These are phyloP conservation scores for Crocallis elinguaria DNA, from an alignment of 2,888 invertebrate genomes.

Conservation along the genomic window DNA sequence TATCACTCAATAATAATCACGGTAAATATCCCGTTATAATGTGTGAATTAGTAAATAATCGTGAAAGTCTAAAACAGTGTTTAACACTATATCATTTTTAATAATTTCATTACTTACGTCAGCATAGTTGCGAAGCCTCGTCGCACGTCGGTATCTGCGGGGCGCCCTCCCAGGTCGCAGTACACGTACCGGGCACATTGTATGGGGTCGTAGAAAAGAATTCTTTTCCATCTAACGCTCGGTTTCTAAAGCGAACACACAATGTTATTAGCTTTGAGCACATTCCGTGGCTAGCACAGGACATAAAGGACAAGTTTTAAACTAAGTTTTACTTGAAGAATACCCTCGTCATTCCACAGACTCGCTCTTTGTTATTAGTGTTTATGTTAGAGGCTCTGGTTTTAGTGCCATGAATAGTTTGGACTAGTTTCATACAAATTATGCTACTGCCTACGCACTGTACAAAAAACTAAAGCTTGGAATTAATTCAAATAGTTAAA, in stretches of 20 bases:
- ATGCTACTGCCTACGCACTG: too few relatives aligned
- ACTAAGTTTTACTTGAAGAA: not conserved
- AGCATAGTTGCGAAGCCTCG: constrained; percentile 71
- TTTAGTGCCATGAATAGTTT: too few relatives aligned
- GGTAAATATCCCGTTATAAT: too few relatives aligned
- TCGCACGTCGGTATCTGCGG: constrained; percentile 52
- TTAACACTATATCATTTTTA: too few relatives aligned
- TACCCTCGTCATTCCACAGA: too few relatives aligned
- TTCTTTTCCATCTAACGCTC: constrained; percentile 73
- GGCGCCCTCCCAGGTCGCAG: constrained; percentile 67
- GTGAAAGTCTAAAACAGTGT: not conserved
- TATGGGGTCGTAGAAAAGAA: constrained; percentile 67
- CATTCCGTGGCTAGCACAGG: not conserved
- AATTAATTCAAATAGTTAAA: too few relatives aligned
- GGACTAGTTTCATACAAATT: too few relatives aligned
- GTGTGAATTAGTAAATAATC: too few relatives aligned
- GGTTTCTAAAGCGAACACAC: constrained; percentile 53
- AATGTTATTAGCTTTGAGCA: constrained; percentile 18
- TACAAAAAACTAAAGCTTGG: too few relatives aligned
- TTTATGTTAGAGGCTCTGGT: too few relatives aligned
- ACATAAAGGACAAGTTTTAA: not conserved
- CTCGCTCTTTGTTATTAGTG: too few relatives aligned
- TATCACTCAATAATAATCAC: too few relatives aligned
- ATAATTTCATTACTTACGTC: constrained; percentile 73
- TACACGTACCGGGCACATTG: constrained; percentile 73